phyloP scores from a whole-genome alignment of 2,113 vertebrate genomes.

The Phalacrocorax brasilianus region DNA sequence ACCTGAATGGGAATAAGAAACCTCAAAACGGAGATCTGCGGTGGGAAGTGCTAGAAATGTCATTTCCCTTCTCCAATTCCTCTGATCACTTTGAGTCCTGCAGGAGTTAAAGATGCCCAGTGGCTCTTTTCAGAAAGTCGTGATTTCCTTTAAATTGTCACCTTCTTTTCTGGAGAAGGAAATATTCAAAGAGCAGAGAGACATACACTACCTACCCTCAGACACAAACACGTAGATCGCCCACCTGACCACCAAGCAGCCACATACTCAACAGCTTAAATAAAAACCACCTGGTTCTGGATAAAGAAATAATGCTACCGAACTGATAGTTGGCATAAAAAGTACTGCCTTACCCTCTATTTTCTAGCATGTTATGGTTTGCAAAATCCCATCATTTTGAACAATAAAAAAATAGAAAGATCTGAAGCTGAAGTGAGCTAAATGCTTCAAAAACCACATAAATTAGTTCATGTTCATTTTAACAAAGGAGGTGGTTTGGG shows the following conservation, averaged over 20 bases:
- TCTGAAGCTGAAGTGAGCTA: background rate
- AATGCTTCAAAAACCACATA: background rate
- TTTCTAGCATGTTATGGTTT: background rate
- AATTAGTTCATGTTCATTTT: constrained; percentile 13
- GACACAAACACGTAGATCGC: background rate
- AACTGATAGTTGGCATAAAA: background rate
- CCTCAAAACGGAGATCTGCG: background rate
- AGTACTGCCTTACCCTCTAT: background rate
- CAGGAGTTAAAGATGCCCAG: background rate
- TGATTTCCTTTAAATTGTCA: background rate
- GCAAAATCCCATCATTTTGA: background rate
- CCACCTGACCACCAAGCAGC: background rate
- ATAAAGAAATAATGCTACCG: background rate
- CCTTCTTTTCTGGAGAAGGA: background rate
- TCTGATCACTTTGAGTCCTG: background rate
- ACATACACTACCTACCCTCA: background rate
- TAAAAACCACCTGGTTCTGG: background rate
- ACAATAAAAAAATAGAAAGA: background rate
- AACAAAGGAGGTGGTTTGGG: background rate
- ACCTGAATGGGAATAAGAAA: constrained; percentile 8
- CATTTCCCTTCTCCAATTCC: background rate
- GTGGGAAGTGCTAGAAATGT: background rate
- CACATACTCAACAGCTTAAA: background rate
- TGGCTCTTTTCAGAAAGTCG: background rate
- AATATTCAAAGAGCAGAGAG: background rate